Base-by-base conservation (phyloP, 2,113 vertebrate genomes). In the Peucedramus taeniatus region DNA sequence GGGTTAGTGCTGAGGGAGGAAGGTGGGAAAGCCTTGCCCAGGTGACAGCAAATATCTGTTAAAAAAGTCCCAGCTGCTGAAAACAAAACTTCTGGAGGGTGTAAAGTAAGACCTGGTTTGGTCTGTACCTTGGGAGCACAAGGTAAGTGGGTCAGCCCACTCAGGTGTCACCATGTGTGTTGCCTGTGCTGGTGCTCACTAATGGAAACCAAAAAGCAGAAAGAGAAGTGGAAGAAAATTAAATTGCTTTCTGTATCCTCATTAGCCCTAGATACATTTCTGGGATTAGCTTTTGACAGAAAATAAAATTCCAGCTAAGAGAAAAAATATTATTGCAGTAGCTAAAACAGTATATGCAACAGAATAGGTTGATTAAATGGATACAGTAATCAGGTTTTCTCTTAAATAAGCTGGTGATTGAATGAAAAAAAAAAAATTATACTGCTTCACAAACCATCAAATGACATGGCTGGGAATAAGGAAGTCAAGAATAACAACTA, bases 351-450 rank as follows among this genome's bases (percentile, higher is more conserved):
- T 24, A 26, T 80, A 70, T 86, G 71, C 47, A 89, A 33, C 40
- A 87, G 35, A 80, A 75, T 35, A 83, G 71, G 83, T 76, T 96
- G 83, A 94, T 94, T 89, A 35, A 63, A 75, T 76, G 77, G 89
- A 31, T 92, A 81, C 3, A 2, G 31, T 68, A 53, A 93, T 92
- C 83, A 94, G 37, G 90, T 97, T 95, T 94, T 78, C 68, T 89
- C 66, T 90, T 96, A 94, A 96, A 81, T 93, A 96, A 96, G 84
- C 54, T 71, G 16, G 18, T 61, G 78, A 87, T 81, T 86, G 89
- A 92, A 96, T 95, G 27, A 76, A 79, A 63, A 31, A 39, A 45
- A 75, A 50, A 81, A 50, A 33, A 63, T 31, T 31, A 15, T 86
- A 37, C 80, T 85, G 70, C 82, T 93, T 96, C 59, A 79, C 63